Percentiles rank a stretch among this genome's conserved stretches.
Conservation (phyloP, 2,113 vertebrate species). For the Alosa alosa region DNA sequence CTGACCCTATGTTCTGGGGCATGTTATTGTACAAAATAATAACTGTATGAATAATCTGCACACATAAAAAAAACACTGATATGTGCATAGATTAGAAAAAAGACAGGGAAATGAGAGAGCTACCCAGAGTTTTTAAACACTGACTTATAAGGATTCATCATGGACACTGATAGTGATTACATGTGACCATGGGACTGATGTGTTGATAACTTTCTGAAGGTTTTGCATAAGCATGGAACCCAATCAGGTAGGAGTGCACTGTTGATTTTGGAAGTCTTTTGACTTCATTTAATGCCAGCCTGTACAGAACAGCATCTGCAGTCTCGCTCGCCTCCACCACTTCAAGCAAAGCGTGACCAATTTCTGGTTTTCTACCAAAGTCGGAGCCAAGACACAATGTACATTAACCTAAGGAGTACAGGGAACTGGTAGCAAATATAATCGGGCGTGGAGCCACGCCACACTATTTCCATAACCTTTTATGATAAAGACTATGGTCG, state of each 20-base stretch:
- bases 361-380: neutral
- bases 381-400: neutral
- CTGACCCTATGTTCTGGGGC: neutral
- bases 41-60: neutral
- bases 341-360: conserved; percentile 5
- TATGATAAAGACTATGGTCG: conserved; percentile 9
- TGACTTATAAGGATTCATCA: neutral
- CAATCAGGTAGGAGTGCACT: conserved; percentile 2
- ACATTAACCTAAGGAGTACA: neutral
- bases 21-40: neutral
- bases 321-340: conserved; percentile 5
- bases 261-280: neutral
- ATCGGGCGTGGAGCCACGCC: neutral
- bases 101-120: neutral
- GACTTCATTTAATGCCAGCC: neutral
- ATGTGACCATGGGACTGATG: neutral
- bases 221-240: neutral
- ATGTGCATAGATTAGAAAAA: neutral
- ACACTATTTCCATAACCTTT: conserved; percentile 18
- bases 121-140: neutral
- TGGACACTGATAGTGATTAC: neutral
- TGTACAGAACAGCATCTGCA: neutral
- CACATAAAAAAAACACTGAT: neutral
- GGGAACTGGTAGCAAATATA: neutral
- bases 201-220: neutral